Base-by-base conservation (phyloP, 2,797 vertebrate genomes). In the Chiloscyllium punctatum region DNA sequence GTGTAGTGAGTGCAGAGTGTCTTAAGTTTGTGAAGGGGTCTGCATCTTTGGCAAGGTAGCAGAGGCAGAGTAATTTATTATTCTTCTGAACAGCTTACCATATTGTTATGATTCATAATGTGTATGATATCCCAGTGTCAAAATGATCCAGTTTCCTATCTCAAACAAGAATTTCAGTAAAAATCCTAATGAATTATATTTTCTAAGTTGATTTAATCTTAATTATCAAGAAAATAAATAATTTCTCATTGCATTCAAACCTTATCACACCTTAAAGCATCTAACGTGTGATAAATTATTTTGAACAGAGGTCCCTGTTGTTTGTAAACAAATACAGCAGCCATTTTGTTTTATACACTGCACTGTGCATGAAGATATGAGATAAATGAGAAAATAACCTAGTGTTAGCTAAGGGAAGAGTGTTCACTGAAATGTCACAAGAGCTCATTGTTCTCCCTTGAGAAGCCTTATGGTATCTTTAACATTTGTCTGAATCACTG, bases 221-320 rank as follows among this genome's bases (percentile, higher is more conserved):
- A 33, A 21, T 66, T 66, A 92, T 90, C 5, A 62, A 62, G 62
- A 92, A 37, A 92, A 37, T 1, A 68, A 66, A 66, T 1, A 68
- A 66, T 3, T n/a, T n/a, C 53, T 16, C 62, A 62, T 66, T 91
- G 37, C 57, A 66, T n/a, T 66, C 23, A 42, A 66, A 3, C 9
- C 5, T 92, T 92, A 92, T 42, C 90, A 92, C 21, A n/a, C n/a
- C 2, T 68, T n/a, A 69, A 92, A 92, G 51, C n/a, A 92, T 92
- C 42, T 92, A n/a, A 92, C 8, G 23, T 66, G 23, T 69, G 42
- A 92, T 69, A 66, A 69, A 37, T 69, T 68, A 42, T n/a, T 92
- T 69, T 69, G 62, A 92, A 92, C n/a, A 68, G 37, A 23, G 7
- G 18, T 92, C 7, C 23, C 62, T 25, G 16, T 21, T 21, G 2